Evolutionary conservation across 2,797 vertebrate genomes (phyloP), one percentile per base, ranked within the genome.

Genomic region (Pseudomugil tenellus): DNA sequence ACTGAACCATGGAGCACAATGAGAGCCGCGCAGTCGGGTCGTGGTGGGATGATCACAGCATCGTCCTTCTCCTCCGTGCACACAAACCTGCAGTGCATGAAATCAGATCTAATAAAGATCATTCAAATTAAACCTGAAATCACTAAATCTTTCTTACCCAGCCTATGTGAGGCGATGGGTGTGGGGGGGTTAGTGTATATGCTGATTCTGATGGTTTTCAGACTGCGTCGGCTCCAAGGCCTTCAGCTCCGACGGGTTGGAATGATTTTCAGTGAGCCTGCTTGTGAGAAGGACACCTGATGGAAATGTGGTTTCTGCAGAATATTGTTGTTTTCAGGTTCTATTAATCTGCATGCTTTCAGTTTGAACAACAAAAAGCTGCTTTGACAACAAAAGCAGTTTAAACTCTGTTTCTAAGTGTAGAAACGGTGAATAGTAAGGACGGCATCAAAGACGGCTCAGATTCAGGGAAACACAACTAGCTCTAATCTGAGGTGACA

Each of bases 101-200:
- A 88, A 87, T 85, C 75, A 82, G 60, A 84, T 84, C 66, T 72
- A 67, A 81, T 79, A 78, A 83, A 86, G 78, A 86, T 63, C 63
- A 73, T 23, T 69, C 54, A 67, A 79, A 84, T 81, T 75, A 60
- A 74, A 81, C 81, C 65, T 83, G 73, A 61, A 82, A 79, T 79
- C 74, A 64, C 21, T 41, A 58, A 73, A 75, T 74, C 77, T 28
- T 19, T 56, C n/a, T n/a, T n/a, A n/a, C n/a, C n/a, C n/a, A n/a
- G n/a, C n/a, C n/a, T n/a, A n/a, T n/a, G n/a, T n/a, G n/a, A n/a
- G n/a, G n/a, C n/a, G n/a, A n/a, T n/a, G 46, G 23, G 26, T 17
- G 75, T n/a, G 23, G 13, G 77, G 60, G 67, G 74, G 70, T n/a
- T 49, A 56, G 72, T 53, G 69, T 69, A 64, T 60, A 55, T 52